Base-by-base conservation (phyloP, 1,140 invertebrate species). In the Oryzaephilus surinamensis region DNA sequence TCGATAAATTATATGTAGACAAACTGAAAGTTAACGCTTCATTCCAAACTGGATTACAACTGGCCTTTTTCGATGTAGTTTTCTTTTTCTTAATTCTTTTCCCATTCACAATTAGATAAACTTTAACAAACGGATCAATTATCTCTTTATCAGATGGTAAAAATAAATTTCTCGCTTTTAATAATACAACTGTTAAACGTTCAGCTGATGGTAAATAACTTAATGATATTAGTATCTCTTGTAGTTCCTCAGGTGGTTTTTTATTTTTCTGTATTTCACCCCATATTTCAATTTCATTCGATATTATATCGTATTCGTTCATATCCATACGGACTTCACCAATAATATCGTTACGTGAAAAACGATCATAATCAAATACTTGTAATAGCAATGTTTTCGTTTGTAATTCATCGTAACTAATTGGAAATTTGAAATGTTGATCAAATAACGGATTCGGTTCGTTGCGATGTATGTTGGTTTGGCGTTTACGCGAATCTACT, bases 1-100 rank as follows among this genome's bases (percentile, higher is more conserved):
- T 72, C 23, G 75, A 67, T 2, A 87, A 63, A 50, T 73, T 73
- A 21, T 69, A 66, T 4, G 82, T 74, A 30, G 81, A 66, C 50
- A 93, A 71, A 61, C 90, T 93, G 61, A 95, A 96, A 8, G 84
- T 80, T 47, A 94, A 77, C 3, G 88, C 87, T 63, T 96, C 90
- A 61, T 95, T 94, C 84, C 93, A 96, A 6, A 91, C 81, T n/a
- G 91, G 90, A 67, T 88, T 86, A 23, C 78, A 73, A 8, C 81
- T 87, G 52, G 81, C 80, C 60, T 90, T 83, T 39, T 86, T 78
- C 31, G 88, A 82, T 16, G 85, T 84, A 56, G 90, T 93, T 72
- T 94, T 94, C 63, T 94, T 95, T 45, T 71, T 71, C 65, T 95
- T 96, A n/a, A 81, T 73, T 36, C 75, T 70, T 52, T 81, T 86